Conservation (phyloP, 2,888 invertebrate species). For the Luperina nickerlii region DNA sequence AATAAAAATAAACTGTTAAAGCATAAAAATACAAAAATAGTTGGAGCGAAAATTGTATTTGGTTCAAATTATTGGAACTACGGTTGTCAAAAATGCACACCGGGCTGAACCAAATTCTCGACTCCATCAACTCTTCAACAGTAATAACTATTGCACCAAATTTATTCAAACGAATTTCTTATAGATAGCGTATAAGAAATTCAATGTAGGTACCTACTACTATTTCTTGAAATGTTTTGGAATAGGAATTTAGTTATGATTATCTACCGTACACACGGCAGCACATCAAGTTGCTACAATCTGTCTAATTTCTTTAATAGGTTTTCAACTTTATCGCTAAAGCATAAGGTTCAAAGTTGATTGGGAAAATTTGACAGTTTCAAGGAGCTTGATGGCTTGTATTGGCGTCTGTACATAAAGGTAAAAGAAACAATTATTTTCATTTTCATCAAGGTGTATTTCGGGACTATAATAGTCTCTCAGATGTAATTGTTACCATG, state of each 20-base stretch:
- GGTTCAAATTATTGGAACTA: neutral
- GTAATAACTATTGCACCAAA: neutral
- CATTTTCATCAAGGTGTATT: neutral
- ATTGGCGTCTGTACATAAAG: neutral
- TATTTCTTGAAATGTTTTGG: constrained; percentile 13
- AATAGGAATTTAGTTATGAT: neutral
- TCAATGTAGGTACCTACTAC: neutral
- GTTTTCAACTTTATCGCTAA: too few species aligned
- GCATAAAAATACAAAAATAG: too few species aligned
- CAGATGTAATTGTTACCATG: neutral
- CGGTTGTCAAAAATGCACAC: neutral
- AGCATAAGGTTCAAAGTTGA: too few species aligned
- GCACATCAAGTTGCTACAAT: too few species aligned
- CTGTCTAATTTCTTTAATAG: too few species aligned
- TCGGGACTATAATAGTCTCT: neutral
- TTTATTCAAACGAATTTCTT: constrained; percentile 6
- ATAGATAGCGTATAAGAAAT: neutral
- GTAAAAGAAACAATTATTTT: neutral
- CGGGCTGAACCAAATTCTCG: neutral
- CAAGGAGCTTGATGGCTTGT: too few species aligned
- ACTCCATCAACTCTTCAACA: constrained; percentile 6
- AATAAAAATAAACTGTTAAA: too few species aligned
- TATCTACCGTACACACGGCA: neutral
- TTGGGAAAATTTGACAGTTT: too few species aligned
- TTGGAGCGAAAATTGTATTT: neutral